Evolutionary conservation across 1,140 invertebrate genomes (phyloP), one percentile per base, ranked within the genome.

Genomic region (Drosophila lowei): DNA sequence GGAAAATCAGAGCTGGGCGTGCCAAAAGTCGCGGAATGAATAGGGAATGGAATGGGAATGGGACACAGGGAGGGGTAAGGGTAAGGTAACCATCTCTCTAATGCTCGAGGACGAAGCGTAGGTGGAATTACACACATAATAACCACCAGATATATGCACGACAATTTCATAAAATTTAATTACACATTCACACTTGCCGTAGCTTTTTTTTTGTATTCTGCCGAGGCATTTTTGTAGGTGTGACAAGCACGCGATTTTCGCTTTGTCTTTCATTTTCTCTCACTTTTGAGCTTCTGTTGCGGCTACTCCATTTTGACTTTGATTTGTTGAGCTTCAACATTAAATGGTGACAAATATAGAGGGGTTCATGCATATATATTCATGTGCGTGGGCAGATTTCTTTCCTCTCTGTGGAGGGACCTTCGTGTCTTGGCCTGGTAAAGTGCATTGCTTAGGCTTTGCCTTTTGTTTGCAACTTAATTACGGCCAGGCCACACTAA

Each of bases 121-220:
- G 63, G 63, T 18, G 63, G 44, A 30, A 67, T 67, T 30, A 74
- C 34, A 73, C 55, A 52, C 53, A 42, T 48, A 34, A 55, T 53
- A 70, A 16, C 56, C 34, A 71, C 7, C 50, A 48, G 44, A 41
- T 66, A 41, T 59, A 49, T 49, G 65, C 34, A 55, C n/a, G 66
- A 68, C 70, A 73, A 70, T 77, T 85, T 80, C 81, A 80, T 80
- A 85, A 85, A 85, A 80, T 86, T 85, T 85, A 85, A 85, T 85
- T 85, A 85, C 81, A 71, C 55, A 86, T 85, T 85, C 80, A 86
- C 80, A 85, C 80, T 85, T 85, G 81, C 64, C 41, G 60, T 57
- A 15, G 42, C n/a, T 47, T 66, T 42, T 68, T 68, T 61, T 43
- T 64, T 70, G 1, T 18, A 18, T 18, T 2, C 73, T 44, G 67